Percentiles rank a stretch among this genome's conserved stretches.
Conservation (phyloP, 2,113 vertebrate genomes). For the Zootoca vivipara region DNA sequence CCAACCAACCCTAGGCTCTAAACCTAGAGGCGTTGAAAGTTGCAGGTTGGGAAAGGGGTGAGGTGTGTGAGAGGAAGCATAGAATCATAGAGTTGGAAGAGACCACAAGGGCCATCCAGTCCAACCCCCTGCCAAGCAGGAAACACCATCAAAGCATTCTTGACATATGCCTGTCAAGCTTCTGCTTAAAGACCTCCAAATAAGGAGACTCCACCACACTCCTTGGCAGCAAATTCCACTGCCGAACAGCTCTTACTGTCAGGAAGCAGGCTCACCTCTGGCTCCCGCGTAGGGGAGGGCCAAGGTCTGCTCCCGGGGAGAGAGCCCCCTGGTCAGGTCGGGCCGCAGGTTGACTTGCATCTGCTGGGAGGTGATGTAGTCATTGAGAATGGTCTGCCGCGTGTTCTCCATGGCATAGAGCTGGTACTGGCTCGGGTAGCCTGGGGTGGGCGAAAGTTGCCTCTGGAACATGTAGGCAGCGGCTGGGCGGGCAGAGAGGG, state of each 20-base stretch:
- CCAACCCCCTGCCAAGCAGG: too few species aligned
- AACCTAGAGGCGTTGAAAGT: too few species aligned
- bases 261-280: constrained; percentile 83
- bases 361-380: constrained; percentile 99
- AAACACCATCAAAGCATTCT: too few species aligned
- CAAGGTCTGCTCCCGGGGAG: constrained; percentile 90
- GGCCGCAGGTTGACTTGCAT: constrained; percentile 96
- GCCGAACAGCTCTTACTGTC: too few species aligned
- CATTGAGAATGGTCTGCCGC: constrained; percentile 96
- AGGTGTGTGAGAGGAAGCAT: too few species aligned
- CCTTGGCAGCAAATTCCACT: too few species aligned
- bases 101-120: too few species aligned
- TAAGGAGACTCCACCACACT: too few species aligned
- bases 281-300: constrained; percentile 87
- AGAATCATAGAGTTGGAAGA: too few species aligned
- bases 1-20: too few species aligned
- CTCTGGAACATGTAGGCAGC: constrained; percentile 95
- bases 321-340: constrained; percentile 88
- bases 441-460: constrained; percentile 91
- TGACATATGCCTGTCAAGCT: too few species aligned
- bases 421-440: constrained; percentile 96
- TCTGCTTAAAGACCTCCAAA: too few species aligned
- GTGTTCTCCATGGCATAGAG: constrained; percentile 99
- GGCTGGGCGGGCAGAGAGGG: constrained; percentile 51
- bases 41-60: not conserved